These are phyloP conservation scores for Myotis yumanensis DNA, from an alignment of 2,113 vertebrate genomes.

Conservation along the genomic window DNA sequence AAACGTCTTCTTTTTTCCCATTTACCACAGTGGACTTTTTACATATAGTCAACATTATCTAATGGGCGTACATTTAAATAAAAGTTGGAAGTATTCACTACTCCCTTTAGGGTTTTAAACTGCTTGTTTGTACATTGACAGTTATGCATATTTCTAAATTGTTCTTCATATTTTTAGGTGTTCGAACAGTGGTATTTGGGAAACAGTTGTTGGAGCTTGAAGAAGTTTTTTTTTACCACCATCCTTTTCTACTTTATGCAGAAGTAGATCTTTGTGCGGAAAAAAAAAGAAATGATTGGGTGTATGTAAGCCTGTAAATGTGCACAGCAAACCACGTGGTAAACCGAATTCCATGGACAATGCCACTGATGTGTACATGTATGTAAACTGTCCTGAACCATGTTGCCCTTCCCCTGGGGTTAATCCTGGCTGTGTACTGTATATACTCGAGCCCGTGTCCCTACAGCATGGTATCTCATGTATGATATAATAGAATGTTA, in stretches of 20 bases:
- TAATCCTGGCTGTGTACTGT: constrained; percentile 70
- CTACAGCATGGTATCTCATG: constrained; percentile 79
- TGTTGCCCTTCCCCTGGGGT: constrained; percentile 53
- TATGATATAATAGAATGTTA: constrained; percentile 74
- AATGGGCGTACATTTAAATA: not conserved
- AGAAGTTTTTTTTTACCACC: constrained; percentile 66
- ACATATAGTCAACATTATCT: not conserved
- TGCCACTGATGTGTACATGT: constrained; percentile 63
- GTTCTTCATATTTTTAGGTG: constrained; percentile 76
- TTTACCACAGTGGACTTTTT: not conserved
- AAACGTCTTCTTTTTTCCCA: not conserved
- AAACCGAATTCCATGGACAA: constrained; percentile 61
- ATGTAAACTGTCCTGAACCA: constrained; percentile 74
- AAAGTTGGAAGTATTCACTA: not conserved
- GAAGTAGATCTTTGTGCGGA: constrained; percentile 68
- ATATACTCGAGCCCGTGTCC: constrained; percentile 62
- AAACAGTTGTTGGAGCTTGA: constrained; percentile 72
- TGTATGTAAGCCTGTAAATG: constrained; percentile 4
- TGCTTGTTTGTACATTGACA: not conserved
- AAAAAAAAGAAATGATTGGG: not conserved
- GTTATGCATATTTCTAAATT: constrained; percentile 25
- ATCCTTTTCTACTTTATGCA: constrained; percentile 69
- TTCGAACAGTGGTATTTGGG: constrained; percentile 72
- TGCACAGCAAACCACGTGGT: constrained; percentile 48
- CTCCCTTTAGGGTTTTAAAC: not conserved